phyloP scores from a whole-genome alignment of 2,888 invertebrate species.

The Xiphydria camelus region DNA sequence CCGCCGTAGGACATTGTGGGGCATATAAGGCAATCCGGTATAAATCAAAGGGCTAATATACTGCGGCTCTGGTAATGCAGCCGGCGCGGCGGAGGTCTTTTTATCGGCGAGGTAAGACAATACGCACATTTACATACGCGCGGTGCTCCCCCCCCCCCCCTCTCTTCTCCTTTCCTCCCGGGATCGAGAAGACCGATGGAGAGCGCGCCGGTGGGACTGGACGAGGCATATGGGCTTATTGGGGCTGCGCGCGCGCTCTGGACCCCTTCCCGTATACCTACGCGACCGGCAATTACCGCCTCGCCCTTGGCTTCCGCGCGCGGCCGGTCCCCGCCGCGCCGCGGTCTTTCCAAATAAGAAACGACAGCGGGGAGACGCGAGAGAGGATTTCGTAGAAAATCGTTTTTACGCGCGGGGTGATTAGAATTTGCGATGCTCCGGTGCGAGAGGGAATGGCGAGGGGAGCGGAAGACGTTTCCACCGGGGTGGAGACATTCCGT shows the following conservation, averaged over 20 bases:
- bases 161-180: not conserved
- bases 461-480: no score
- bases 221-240: conserved; percentile 22
- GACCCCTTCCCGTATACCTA: no score
- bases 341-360: no score
- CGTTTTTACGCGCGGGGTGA: no score
- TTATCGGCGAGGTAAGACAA: conserved; percentile 54
- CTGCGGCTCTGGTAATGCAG: conserved; percentile 46
- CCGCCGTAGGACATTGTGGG: conserved; percentile 50
- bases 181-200: not conserved
- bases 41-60: conserved; percentile 57
- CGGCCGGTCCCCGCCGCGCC: no score
- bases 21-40: conserved; percentile 53
- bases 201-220: conserved; percentile 13
- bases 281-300: no score
- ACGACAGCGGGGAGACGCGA: no score
- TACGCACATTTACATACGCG: conserved; percentile 54
- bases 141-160: conserved; percentile 12
- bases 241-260: conserved; percentile 16
- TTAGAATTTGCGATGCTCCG: no score
- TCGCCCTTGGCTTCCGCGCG: no score
- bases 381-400: no score
- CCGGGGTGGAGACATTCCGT: no score
- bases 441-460: no score
- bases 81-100: conserved; percentile 48